These are phyloP conservation scores for Illadopsis cleaveri DNA, from an alignment of 2,113 vertebrate species.

Conservation along the genomic window DNA sequence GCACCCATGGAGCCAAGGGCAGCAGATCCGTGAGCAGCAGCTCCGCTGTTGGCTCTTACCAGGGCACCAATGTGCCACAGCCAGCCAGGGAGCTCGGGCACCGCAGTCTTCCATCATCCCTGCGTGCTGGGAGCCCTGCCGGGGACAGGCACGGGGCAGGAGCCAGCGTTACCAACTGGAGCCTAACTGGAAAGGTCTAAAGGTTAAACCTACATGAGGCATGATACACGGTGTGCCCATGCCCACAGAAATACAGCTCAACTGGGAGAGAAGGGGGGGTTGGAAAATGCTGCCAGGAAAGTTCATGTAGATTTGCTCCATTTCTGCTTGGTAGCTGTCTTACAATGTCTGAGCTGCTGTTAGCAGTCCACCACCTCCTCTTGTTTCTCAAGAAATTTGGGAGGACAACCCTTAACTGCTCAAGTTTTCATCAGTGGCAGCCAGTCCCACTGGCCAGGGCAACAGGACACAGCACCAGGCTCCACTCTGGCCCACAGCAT, in stretches of 20 bases:
- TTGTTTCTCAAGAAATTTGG: neutral
- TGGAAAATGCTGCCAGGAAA: neutral
- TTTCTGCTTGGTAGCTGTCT: neutral
- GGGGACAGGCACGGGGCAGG: fast-evolving
- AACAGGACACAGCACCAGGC: neutral
- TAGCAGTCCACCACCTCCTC: neutral
- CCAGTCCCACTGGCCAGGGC: fast-evolving
- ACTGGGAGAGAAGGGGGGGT: neutral
- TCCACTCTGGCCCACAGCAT: neutral
- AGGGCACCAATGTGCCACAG: neutral
- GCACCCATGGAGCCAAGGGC: fast-evolving
- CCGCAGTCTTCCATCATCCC: fast-evolving
- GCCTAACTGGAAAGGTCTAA: neutral
- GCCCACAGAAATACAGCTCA: neutral
- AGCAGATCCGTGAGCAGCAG: neutral
- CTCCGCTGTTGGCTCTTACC: neutral
- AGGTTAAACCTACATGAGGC: neutral
- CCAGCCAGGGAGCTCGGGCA: fast-evolving
- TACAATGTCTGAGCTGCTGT: neutral
- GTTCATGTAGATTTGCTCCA: neutral
- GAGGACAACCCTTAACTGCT: neutral
- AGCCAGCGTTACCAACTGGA: neutral
- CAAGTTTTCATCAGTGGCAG: neutral
- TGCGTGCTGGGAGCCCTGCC: fast-evolving
- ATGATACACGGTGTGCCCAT: neutral